Conservation (phyloP, 1,140 invertebrate species). For the Drosophila asahinai region DNA sequence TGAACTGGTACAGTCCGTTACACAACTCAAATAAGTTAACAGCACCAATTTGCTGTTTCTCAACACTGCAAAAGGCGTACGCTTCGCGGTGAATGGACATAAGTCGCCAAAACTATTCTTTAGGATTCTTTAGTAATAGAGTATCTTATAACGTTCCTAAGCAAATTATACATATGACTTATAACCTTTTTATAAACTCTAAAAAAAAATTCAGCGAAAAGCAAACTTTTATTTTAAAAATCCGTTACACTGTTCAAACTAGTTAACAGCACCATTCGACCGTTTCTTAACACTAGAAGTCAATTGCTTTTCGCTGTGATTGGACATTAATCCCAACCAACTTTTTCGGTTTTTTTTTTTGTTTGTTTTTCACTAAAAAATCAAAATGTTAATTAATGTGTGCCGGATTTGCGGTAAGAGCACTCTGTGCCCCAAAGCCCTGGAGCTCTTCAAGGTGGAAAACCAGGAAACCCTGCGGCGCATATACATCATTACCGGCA, state of each 20-base stretch:
- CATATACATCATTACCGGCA: constrained; percentile 29
- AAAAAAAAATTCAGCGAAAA: not conserved
- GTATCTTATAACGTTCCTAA: not conserved
- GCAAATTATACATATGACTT: not conserved
- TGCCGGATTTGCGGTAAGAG: constrained; percentile 33
- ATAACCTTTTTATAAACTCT: not conserved
- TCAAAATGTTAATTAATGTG: constrained; percentile 41
- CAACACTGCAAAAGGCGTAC: not conserved
- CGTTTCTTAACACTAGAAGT: constrained; percentile 5
- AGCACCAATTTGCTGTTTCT: not conserved
- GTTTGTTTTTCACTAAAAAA: constrained; percentile 9
- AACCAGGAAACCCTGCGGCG: constrained; percentile 25
- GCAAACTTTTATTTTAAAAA: not conserved
- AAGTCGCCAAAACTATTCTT: not conserved
- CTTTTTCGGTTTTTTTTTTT: not conserved
- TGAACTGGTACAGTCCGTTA: not conserved
- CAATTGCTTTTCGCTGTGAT: not conserved
- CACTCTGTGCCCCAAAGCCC: constrained; percentile 30
- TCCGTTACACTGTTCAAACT: not conserved
- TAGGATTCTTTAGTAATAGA: not conserved
- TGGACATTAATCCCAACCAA: not conserved
- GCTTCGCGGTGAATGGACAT: not conserved
- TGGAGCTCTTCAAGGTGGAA: constrained; percentile 13
- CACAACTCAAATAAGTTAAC: not conserved
- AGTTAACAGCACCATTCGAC: too few relatives aligned